Percentiles rank a stretch among this genome's conserved stretches.
phyloP scores from a whole-genome alignment of 2,113 vertebrate species.

The Varanus komodoensis region DNA sequence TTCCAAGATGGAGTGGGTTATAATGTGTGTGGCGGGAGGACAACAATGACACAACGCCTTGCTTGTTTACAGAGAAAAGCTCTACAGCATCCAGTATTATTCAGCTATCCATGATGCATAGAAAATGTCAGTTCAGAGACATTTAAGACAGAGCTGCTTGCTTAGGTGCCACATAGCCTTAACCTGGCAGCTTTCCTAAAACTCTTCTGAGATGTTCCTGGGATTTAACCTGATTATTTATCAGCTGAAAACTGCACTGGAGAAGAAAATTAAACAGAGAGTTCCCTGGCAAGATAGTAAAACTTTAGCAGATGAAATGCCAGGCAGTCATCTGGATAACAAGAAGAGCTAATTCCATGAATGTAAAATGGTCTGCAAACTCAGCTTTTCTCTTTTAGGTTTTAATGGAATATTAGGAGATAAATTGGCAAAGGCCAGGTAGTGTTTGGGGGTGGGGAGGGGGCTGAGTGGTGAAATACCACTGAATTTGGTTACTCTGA shows the following conservation, averaged over 20 bases:
- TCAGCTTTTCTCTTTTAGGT: slow-evolving; percentile 18
- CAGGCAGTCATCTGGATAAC: slow-evolving; percentile 52
- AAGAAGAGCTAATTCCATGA: slow-evolving; percentile 53
- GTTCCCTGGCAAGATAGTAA: slow-evolving; percentile 63
- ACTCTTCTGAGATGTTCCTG: slow-evolving; percentile 21
- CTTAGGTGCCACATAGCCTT: not conserved
- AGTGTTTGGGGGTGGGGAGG: not conserved
- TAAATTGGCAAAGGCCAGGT: not conserved
- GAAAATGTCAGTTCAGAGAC: not conserved
- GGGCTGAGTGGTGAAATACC: not conserved
- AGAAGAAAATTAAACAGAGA: slow-evolving; percentile 64
- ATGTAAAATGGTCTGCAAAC: slow-evolving; percentile 43
- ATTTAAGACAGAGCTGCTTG: not conserved
- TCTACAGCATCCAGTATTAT: too few species aligned
- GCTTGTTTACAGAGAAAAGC: too few species aligned
- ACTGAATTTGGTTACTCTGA: slow-evolving; percentile 21
- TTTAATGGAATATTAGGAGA: slow-evolving; percentile 28
- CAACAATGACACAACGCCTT: not conserved
- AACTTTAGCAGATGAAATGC: slow-evolving; percentile 52
- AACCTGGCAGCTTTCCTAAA: not conserved
- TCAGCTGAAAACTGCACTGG: slow-evolving; percentile 51
- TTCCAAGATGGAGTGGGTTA: not conserved
- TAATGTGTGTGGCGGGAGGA: not conserved
- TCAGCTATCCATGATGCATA: too few species aligned
- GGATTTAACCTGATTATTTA: slow-evolving; percentile 39